Evolutionary conservation across 2,797 vertebrate genomes (phyloP).

Genomic region (Brachyalestes nurse): DNA sequence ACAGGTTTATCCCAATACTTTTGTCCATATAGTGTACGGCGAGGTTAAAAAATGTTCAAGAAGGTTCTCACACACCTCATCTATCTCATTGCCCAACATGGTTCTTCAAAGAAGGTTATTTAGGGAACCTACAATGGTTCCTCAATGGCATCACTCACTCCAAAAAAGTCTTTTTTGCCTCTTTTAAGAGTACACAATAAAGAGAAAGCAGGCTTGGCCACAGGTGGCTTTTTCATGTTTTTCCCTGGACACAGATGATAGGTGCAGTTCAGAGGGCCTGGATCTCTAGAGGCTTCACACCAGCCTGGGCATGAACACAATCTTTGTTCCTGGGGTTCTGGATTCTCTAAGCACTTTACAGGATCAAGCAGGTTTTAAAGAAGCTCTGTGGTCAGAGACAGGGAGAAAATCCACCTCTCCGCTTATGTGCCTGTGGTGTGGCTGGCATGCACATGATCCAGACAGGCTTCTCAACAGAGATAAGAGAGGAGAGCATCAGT

Average conservation of each 20-base stretch:
- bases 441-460: slow-evolving; percentile 15
- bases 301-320: background rate
- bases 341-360: background rate
- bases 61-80: no score
- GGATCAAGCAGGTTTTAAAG: slow-evolving; percentile 8
- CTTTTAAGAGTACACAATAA: background rate
- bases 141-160: background rate
- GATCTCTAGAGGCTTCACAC: slow-evolving; percentile 50
- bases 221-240: background rate
- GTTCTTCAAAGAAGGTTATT: background rate
- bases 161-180: no score
- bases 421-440: slow-evolving; percentile 19
- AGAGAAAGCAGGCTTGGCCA: background rate
- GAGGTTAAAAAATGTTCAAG: no score
- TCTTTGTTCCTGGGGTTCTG: background rate
- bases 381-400: slow-evolving; percentile 2
- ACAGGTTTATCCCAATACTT: no score
- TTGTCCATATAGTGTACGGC: no score
- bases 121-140: background rate
- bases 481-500: slow-evolving; percentile 31
- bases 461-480: slow-evolving; percentile 29
- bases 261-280: slow-evolving; percentile 61
- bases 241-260: slow-evolving; percentile 40
- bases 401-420: slow-evolving; percentile 25
- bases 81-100: no score